Conservation (phyloP, 2,888 invertebrate species). For the Apocheima hispidaria region DNA sequence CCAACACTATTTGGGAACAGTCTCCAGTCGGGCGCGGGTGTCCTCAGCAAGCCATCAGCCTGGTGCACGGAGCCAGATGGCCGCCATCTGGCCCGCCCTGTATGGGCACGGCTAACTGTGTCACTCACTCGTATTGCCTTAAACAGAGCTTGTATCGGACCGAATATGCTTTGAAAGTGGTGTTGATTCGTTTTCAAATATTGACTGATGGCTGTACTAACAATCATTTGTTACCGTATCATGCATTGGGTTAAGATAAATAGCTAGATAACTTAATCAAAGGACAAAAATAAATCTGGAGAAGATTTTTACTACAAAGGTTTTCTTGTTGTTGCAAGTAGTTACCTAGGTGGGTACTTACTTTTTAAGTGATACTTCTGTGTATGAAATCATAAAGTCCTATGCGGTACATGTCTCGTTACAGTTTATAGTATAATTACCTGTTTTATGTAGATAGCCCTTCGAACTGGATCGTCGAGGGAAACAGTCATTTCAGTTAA, state of each 20-base stretch:
- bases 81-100: constrained; percentile 41
- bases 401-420: no score
- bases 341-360: no score
- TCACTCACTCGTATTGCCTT: constrained; percentile 42
- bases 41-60: constrained; percentile 16
- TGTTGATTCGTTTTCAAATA: constrained; percentile 18
- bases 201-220: not conserved
- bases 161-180: constrained; percentile 23
- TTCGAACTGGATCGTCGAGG: no score
- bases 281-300: not conserved
- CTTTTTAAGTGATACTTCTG: no score
- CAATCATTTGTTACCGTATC: not conserved
- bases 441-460: no score
- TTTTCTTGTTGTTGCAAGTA: not conserved
- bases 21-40: not conserved
- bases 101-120: constrained; percentile 48
- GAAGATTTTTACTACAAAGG: not conserved
- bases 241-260: not conserved
- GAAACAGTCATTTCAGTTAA: no score
- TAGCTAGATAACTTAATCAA: no score
- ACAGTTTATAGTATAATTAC: no score
- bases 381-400: no score
- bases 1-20: not conserved
- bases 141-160: constrained; percentile 31
- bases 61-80: constrained; percentile 48